phyloP scores from a whole-genome alignment of 2,888 invertebrate genomes.

The Drosophila incognita region DNA sequence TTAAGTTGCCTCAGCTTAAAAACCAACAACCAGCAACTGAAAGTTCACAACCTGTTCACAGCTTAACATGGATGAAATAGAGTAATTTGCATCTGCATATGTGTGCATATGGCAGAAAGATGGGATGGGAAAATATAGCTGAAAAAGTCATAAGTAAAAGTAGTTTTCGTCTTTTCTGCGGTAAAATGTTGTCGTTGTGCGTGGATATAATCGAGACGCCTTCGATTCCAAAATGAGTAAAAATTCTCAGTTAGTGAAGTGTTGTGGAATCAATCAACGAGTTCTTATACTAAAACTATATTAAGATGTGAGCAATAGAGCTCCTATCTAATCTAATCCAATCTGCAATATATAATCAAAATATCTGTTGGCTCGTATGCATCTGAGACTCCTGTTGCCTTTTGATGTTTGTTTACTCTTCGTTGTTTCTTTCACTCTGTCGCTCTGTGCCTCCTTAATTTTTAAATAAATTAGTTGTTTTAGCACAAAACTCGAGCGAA shows the following conservation, averaged over 20 bases:
- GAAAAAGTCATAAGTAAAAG: background rate
- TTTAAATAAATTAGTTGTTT: conserved; percentile 54
- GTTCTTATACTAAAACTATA: background rate
- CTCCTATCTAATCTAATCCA: background rate
- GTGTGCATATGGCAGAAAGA: background rate
- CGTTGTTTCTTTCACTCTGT: background rate
- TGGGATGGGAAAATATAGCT: background rate
- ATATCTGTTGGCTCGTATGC: background rate
- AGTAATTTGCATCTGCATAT: background rate
- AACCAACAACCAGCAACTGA: conserved; percentile 58
- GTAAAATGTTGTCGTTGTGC: background rate
- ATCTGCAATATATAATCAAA: background rate
- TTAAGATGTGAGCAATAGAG: background rate
- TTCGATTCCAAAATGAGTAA: background rate
- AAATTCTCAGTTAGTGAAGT: background rate
- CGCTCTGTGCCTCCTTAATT: background rate
- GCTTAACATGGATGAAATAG: background rate
- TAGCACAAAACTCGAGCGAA: conserved; percentile 13
- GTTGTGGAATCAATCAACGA: background rate
- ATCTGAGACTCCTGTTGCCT: background rate
- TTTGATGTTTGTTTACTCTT: background rate
- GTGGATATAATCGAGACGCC: background rate
- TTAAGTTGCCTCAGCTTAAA: conserved; percentile 59
- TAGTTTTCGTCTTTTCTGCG: background rate
- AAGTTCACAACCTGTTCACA: conserved; percentile 12